phyloP scores from a whole-genome alignment of 2,888 invertebrate genomes.

The Mythimna ferrago region DNA sequence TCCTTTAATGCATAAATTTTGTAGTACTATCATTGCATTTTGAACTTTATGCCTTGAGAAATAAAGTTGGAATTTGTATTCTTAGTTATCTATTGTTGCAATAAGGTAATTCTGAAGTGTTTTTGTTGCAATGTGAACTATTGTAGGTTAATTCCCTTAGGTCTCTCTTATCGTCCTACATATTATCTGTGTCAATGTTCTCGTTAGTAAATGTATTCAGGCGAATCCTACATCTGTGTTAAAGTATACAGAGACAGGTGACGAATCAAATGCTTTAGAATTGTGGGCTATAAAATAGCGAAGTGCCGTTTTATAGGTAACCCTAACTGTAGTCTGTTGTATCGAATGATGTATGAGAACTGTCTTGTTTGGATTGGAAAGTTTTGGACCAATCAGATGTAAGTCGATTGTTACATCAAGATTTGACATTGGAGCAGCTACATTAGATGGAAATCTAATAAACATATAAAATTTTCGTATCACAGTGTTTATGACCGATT shows the following conservation, averaged over 20 bases:
- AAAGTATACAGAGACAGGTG: conserved; percentile 41
- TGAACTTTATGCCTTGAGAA: neutral
- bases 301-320: conserved; percentile 17
- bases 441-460: neutral
- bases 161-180: conserved; percentile 60
- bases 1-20: conserved; percentile 58
- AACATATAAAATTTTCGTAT: no score
- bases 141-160: conserved; percentile 64
- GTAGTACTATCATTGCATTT: conserved; percentile 22
- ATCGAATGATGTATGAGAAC: conserved; percentile 9
- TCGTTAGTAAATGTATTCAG: conserved; percentile 58
- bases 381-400: neutral
- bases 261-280: conserved; percentile 44
- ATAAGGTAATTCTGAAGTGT: conserved; percentile 58
- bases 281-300: conserved; percentile 26
- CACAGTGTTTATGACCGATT: no score
- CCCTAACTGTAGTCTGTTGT: conserved; percentile 24
- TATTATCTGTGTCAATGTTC: conserved; percentile 59
- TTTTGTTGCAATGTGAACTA: conserved; percentile 62
- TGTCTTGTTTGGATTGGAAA: neutral
- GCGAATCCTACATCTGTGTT: conserved; percentile 22
- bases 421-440: neutral
- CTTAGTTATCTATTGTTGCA: conserved; percentile 40
- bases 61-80: conserved; percentile 33
- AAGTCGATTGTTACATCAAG: conserved; percentile 7